Base-by-base conservation (phyloP, 1,140 invertebrate species). In the Kradibia gibbosae region DNA sequence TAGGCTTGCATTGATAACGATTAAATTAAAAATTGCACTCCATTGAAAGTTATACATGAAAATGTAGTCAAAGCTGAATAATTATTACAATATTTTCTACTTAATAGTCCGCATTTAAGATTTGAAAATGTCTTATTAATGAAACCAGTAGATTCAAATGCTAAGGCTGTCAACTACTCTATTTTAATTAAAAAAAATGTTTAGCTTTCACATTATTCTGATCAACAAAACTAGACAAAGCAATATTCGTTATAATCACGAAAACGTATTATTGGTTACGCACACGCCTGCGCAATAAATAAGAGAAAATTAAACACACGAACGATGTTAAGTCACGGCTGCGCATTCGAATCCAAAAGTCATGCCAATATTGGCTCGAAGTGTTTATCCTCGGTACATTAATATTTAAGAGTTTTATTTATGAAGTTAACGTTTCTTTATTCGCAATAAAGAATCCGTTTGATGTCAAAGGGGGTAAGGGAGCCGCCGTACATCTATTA, bases 351-450 rank as follows among this genome's bases (percentile, higher is more conserved):
- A 71, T 79, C 11, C 10, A 72, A 57, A 78, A 48, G 13, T 20
- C 10, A 20, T 53, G 74, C 13, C 55, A 28, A 50, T 50, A 62
- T 45, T 20, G 28, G 39, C 1, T 36, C 55, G 22, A 65, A 65
- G 39, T 65, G 45, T 67, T 77, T 65, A 45, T 22, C n/a, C 48
- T 36, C 42, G 7, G 7, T 4, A 53, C 2, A 50, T 42, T 15
- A 74, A 80, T 80, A 67, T 80, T 80, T 80, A n/a, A 73, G 25
- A 67, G 34, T 4, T 8, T 34, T 17, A 80, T 75, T 80, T 67
- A 80, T 75, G 25, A 34, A 2, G 65, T 3, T 22, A 36, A 3
- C 15, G 31, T 1, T 65, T 74, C 70, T 80, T 75, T 55, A 75
- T 75, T 39, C 71, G 25, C 71, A 28, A 80, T 65, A 80, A 80